Conservation (phyloP, 2,797 vertebrate species). For the Sebastes matsubarae region DNA sequence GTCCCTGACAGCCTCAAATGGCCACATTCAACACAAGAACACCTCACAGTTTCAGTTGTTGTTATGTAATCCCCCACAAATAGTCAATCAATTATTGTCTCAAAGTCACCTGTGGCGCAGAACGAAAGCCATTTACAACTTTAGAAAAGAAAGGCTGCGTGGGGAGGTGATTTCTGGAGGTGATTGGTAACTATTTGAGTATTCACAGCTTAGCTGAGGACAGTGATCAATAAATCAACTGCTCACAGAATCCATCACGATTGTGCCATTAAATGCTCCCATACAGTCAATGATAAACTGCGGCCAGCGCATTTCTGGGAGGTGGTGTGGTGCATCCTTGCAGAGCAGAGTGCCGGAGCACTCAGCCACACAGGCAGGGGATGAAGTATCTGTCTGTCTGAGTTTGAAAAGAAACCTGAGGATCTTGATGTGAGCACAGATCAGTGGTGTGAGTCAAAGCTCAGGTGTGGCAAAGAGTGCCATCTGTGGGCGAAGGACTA, state of each 20-base stretch:
- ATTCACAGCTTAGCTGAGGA: slow-evolving; percentile 73
- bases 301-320: slow-evolving; percentile 39
- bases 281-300: slow-evolving; percentile 74
- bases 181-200: slow-evolving; percentile 76
- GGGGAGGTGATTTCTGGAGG: slow-evolving; percentile 57
- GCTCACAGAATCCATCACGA: slow-evolving; percentile 73
- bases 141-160: slow-evolving; percentile 11
- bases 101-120: slow-evolving; percentile 57
- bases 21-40: slow-evolving; percentile 53
- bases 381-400: slow-evolving; percentile 37
- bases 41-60: slow-evolving; percentile 27
- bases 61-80: slow-evolving; percentile 39
- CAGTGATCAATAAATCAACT: slow-evolving; percentile 73
- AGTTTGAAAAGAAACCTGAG: slow-evolving; percentile 54
- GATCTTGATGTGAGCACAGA: slow-evolving; percentile 58
- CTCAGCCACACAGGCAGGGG: slow-evolving; percentile 34
- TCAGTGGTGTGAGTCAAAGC: slow-evolving; percentile 40
- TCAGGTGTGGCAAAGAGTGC: slow-evolving; percentile 69
- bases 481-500: slow-evolving; percentile 59
- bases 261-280: slow-evolving; percentile 73
- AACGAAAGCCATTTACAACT: slow-evolving; percentile 31
- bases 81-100: slow-evolving; percentile 45
- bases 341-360: slow-evolving; percentile 15
- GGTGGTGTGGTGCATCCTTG: slow-evolving; percentile 45
- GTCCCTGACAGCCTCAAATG: slow-evolving; percentile 55